These are phyloP conservation scores for Lipophrys pholis DNA, from an alignment of 2,113 vertebrate genomes.

Conservation along the genomic window DNA sequence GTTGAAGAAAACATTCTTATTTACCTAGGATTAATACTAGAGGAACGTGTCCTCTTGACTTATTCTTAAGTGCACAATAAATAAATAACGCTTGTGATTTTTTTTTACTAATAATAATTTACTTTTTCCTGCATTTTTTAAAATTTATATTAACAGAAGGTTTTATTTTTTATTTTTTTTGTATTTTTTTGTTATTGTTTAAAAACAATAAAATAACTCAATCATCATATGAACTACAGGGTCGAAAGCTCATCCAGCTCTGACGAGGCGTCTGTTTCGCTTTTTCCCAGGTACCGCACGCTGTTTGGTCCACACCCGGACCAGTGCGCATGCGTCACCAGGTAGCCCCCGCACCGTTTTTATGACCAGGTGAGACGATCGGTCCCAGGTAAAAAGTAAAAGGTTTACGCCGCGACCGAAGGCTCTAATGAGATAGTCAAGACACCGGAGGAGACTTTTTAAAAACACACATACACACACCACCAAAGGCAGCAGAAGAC, in stretches of 20 bases:
- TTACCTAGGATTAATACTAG: neutral
- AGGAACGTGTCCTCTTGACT: too few species aligned
- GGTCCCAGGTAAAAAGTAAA: conserved; percentile 88
- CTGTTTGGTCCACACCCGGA: conserved; percentile 77
- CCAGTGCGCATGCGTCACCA: conserved; percentile 93
- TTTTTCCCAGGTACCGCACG: conserved; percentile 59
- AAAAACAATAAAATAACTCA: too few species aligned
- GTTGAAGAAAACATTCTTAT: neutral
- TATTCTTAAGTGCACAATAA: neutral
- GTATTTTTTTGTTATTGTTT: neutral
- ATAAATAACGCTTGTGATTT: neutral
- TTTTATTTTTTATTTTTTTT: neutral
- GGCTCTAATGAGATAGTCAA: conserved; percentile 83
- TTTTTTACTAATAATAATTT: neutral
- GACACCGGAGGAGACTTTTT: conserved; percentile 81
- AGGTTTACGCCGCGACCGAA: conserved; percentile 86
- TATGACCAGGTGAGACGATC: conserved; percentile 95
- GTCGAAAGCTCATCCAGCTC: neutral
- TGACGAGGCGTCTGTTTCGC: conserved; percentile 1
- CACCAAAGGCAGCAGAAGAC: conserved; percentile 68
- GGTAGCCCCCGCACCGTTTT: conserved; percentile 87
- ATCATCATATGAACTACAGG: too few species aligned
- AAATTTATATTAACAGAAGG: neutral
- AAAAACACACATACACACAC: neutral
- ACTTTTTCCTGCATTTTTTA: neutral